A percentile compares a stretch with the other conserved stretches of the same genome.
Evolutionary conservation across 2,113 vertebrate genomes (phyloP).

Genomic region (Capreolus pygargus): DNA sequence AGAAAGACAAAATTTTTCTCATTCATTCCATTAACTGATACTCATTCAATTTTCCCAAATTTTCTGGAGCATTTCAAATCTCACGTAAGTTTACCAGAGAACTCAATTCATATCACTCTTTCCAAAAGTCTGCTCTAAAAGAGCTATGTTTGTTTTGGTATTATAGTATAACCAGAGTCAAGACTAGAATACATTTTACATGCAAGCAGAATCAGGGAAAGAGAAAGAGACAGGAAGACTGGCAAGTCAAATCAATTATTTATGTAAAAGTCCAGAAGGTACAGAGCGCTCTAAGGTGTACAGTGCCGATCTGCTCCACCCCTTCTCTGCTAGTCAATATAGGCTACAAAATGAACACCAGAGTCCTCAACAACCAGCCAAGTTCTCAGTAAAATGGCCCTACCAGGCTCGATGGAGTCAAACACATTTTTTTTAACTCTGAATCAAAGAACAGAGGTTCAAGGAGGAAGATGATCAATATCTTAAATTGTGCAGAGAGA

Average conservation of each 20-base stretch:
- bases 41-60: slow-evolving; percentile 8
- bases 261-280: slow-evolving; percentile 51
- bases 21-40: background rate
- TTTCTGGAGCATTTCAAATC: background rate
- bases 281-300: background rate
- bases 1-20: background rate
- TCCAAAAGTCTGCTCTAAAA: background rate
- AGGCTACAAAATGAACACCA: background rate
- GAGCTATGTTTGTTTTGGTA: background rate
- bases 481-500: background rate
- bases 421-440: background rate
- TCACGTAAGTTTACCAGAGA: background rate
- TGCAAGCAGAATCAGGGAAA: background rate
- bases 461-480: background rate
- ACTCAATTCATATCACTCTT: slow-evolving; percentile 8
- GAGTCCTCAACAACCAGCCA: slow-evolving; percentile 26
- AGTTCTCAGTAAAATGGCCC: background rate
- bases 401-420: background rate
- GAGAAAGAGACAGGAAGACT: background rate
- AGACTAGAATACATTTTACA: slow-evolving; percentile 29
- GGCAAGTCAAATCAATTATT: slow-evolving; percentile 57
- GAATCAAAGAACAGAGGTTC: background rate
- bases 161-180: slow-evolving; percentile 14
- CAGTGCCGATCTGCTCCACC: background rate
- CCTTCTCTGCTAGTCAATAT: slow-evolving; percentile 26